Base-by-base conservation (phyloP, 2,113 vertebrate species). In the Toxotes jaculatrix region DNA sequence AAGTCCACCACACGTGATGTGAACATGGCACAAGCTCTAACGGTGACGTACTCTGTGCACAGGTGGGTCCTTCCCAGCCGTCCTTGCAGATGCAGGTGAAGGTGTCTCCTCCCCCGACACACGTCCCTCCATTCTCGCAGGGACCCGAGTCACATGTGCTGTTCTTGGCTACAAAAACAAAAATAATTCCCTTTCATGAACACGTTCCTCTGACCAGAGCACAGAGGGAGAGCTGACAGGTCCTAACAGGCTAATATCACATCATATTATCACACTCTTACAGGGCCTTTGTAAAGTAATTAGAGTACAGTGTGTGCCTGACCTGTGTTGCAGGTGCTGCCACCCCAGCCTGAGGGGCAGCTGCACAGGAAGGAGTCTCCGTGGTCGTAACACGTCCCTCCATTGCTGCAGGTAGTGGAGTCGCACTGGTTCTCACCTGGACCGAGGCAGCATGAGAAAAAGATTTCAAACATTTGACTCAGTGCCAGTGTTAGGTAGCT, bases 1-100 rank as follows among this genome's bases (percentile, higher is more conserved):
- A 1, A 16, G 10, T 65, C 40, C 6, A 21, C 8, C 32, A 16
- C 14, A 10, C 2, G 5, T 4, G 1, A 16, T 5, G 17, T 63
- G 4, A 71, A 23, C 27, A 21, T 12, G n/a, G 45, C 21, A n/a
- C 32, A 1, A 31, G 7, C 31, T 42, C 9, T 14, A 31, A 13
- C 23, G 4, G 51, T 4, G 34, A 77, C 97, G 90, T 96, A 99
- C 98, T 97, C 88, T 97, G 96, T 0, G 95, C 95, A 88, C 98
- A 99, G 56, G 95, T 97, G 34, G 95, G 94, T 74, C 98, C 98
- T 87, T 97, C 95, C 98, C 98, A 99, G 68, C 98, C 98, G 1
- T 99, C 98, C 31, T 96, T 97, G 91, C 98, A 99, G 91, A 98
- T 97, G 85, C 98, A 99, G 8, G 96, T 97, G 91, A 97, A 99